These are phyloP conservation scores for Philaenus spumarius DNA, from an alignment of 1,140 invertebrate species.

Conservation along the genomic window DNA sequence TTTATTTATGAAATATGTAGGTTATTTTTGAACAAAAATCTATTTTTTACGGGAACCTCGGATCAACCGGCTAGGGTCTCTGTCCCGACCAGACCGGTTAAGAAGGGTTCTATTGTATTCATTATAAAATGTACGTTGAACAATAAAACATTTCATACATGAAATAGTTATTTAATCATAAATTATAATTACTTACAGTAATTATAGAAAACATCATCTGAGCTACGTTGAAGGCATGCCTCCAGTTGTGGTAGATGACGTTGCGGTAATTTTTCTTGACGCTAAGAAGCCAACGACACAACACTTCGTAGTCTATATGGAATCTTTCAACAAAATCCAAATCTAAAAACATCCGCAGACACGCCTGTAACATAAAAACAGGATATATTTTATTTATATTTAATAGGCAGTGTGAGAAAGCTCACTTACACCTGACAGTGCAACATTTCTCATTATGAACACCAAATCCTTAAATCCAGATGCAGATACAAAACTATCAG, in stretches of 20 bases:
- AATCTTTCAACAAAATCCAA: conserved; percentile 84
- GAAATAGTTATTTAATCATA: background rate
- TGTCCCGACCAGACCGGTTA: too few relatives aligned
- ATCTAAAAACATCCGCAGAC: conserved; percentile 86
- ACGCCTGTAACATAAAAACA: conserved; percentile 50
- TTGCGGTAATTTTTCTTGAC: conserved; percentile 97
- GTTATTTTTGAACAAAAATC: too few relatives aligned
- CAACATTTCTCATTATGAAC: too few relatives aligned
- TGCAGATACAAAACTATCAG: background rate
- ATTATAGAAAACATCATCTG: conserved; percentile 95
- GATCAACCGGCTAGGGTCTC: too few relatives aligned
- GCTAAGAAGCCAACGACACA: conserved; percentile 85
- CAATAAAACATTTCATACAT: too few relatives aligned
- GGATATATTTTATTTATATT: background rate
- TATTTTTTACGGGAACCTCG: too few relatives aligned
- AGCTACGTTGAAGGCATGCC: conserved; percentile 92
- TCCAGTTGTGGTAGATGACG: conserved; percentile 96
- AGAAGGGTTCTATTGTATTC: too few relatives aligned
- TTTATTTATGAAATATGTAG: too few relatives aligned
- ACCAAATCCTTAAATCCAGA: too few relatives aligned
- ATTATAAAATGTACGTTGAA: too few relatives aligned
- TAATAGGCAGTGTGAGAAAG: too few relatives aligned
- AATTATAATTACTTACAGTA: conserved; percentile 55
- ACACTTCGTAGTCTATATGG: conserved; percentile 82
- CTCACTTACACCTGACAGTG: too few relatives aligned